These are phyloP conservation scores for Pseudocheirus occidentalis DNA, from an alignment of 2,797 vertebrate species.

Conservation along the genomic window DNA sequence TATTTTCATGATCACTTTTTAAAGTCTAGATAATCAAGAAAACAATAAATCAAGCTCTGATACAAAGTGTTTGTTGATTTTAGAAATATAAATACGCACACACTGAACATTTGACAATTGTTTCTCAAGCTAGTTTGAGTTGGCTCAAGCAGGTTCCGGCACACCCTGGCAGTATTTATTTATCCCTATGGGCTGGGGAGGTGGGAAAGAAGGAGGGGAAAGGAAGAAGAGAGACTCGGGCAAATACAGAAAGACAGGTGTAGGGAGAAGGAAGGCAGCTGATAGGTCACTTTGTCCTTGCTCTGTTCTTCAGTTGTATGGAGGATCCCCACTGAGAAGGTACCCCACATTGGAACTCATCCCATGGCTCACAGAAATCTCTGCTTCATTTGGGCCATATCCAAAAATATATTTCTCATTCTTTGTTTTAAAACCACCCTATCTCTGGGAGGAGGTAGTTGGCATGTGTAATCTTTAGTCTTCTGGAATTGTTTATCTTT, in stretches of 20 bases:
- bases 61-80: neutral
- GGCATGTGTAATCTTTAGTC: neutral
- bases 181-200: neutral
- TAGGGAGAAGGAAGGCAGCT: neutral
- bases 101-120: neutral
- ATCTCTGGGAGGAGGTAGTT: neutral
- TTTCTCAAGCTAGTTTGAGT: neutral
- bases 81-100: neutral
- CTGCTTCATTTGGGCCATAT: neutral
- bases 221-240: neutral
- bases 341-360: neutral
- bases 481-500: neutral
- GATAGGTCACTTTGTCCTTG: neutral
- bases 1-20: neutral
- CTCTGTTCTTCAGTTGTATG: slow-evolving; percentile 12
- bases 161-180: neutral
- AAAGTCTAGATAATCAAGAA: neutral
- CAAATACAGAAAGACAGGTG: neutral
- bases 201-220: neutral
- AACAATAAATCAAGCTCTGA: neutral
- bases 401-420: neutral
- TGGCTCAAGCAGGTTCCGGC: neutral
- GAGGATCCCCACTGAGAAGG: neutral
- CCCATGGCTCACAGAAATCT: neutral
- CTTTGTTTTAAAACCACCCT: neutral